Conservation (phyloP, 1,140 invertebrate genomes). For the Nymphalis io region DNA sequence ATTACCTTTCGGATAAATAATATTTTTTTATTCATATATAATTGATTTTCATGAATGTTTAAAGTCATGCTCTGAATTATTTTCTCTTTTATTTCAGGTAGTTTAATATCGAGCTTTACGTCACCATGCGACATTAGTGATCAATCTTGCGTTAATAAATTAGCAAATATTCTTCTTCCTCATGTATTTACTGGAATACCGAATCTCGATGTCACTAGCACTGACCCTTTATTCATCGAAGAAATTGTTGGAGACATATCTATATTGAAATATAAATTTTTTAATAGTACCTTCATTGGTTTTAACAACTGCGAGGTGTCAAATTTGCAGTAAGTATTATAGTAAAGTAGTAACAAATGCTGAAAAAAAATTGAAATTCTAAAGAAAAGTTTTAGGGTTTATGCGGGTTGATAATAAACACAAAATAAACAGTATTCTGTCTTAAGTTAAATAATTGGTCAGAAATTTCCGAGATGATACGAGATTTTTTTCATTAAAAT, state of each 20-base stretch:
- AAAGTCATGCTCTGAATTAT: too few relatives aligned
- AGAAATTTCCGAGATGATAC: too few relatives aligned
- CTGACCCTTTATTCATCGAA: conserved; percentile 40
- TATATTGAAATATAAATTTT: conserved; percentile 45
- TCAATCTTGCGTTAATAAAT: neutral
- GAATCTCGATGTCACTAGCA: conserved; percentile 9
- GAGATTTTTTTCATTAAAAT: too few relatives aligned
- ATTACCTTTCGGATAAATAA: too few relatives aligned
- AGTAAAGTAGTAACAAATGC: too few relatives aligned
- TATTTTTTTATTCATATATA: too few relatives aligned
- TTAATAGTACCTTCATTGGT: conserved; percentile 40
- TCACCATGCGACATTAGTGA: neutral
- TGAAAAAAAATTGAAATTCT: too few relatives aligned
- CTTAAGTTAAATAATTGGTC: too few relatives aligned
- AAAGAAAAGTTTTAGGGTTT: too few relatives aligned
- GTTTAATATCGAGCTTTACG: neutral
- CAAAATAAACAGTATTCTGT: too few relatives aligned
- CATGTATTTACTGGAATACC: conserved; percentile 24
- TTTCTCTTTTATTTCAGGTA: conserved; percentile 1
- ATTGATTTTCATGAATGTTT: too few relatives aligned
- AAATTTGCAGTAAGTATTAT: conserved; percentile 41
- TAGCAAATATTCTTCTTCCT: neutral
- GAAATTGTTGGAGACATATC: conserved; percentile 41
- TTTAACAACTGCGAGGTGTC: conserved; percentile 36
- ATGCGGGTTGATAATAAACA: too few relatives aligned